Evolutionary conservation across 2,797 vertebrate species (phyloP).

Genomic region (Pangasius krempfi): DNA sequence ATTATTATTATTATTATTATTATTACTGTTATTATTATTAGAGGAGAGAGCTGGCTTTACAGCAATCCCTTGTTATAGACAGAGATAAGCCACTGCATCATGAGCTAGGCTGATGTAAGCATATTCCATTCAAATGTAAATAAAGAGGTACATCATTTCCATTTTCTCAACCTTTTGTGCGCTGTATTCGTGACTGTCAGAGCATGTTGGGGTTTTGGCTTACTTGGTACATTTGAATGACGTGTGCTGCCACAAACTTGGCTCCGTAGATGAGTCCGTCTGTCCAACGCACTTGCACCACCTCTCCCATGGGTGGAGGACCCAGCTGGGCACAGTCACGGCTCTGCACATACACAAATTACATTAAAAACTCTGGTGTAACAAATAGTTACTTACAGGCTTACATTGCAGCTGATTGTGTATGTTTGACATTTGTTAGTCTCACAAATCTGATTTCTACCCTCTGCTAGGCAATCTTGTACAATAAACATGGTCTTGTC

Average conservation of each 20-base stretch:
- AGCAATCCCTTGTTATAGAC: neutral
- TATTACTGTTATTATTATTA: neutral
- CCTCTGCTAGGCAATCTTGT: neutral
- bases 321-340: constrained; percentile 91
- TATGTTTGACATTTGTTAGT: neutral
- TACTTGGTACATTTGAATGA: constrained; percentile 98
- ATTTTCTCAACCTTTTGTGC: neutral
- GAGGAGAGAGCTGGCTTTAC: too few relatives aligned
- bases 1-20: neutral
- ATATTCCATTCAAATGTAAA: neutral
- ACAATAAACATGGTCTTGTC: neutral
- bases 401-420: neutral
- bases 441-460: neutral
- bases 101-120: neutral
- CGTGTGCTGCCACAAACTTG: constrained; percentile 92
- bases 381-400: neutral
- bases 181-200: neutral
- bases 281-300: constrained; percentile 98
- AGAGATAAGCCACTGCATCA: neutral
- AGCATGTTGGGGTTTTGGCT: constrained; percentile 1
- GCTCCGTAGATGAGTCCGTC: constrained; percentile 95
- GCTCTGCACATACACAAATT: constrained; percentile 71
- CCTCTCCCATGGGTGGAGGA: constrained; percentile 88
- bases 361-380: neutral
- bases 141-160: neutral